phyloP scores from a whole-genome alignment of 2,113 vertebrate genomes.

The Rhinichthys klamathensis region DNA sequence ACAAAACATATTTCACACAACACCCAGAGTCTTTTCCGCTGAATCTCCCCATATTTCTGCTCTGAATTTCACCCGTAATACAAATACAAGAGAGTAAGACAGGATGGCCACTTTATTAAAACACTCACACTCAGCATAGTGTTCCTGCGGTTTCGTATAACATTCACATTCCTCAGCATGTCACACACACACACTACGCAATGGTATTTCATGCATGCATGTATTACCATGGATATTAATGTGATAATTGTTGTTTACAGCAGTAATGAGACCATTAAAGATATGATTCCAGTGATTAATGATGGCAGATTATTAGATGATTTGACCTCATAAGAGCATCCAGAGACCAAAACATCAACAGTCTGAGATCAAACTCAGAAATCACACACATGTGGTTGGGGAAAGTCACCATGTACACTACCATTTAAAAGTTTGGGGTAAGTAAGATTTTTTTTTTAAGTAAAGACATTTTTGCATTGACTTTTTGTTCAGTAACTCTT shows the following conservation, averaged over 20 bases:
- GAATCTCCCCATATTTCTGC: neutral
- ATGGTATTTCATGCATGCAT: neutral
- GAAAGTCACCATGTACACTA: neutral
- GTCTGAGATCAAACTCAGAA: neutral
- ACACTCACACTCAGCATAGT: slow-evolving; percentile 13
- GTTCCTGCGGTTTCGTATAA: neutral
- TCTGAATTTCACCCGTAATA: neutral
- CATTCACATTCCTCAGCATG: slow-evolving; percentile 32
- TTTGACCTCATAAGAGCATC: neutral
- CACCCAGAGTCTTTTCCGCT: neutral
- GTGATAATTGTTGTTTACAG: slow-evolving; percentile 7
- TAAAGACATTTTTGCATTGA: neutral
- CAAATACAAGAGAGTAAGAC: neutral
- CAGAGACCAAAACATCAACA: neutral
- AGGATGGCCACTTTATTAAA: slow-evolving; percentile 25
- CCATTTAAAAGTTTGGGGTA: neutral
- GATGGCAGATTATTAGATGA: neutral
- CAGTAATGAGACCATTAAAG: neutral
- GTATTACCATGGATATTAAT: neutral
- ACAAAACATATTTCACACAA: neutral
- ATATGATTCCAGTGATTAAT: slow-evolving; percentile 13
- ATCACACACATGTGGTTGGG: neutral
- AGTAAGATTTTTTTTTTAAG: no score
- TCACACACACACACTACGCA: neutral
- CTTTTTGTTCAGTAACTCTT: neutral